Base-by-base conservation (phyloP, 2,113 vertebrate species). In the Corythoichthys haematopterus region DNA sequence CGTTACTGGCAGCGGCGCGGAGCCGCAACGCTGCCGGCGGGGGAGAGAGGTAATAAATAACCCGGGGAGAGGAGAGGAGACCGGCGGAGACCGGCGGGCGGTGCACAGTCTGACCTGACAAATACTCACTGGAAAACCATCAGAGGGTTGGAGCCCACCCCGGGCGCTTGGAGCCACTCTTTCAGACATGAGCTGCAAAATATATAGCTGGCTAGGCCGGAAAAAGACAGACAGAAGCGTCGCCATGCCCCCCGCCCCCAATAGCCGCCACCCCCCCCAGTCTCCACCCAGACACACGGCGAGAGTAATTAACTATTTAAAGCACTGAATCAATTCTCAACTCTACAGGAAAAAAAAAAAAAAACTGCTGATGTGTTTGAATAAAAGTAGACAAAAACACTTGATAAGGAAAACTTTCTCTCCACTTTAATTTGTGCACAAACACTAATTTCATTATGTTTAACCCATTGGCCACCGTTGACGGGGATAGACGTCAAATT, bases 1-100 rank as follows among this genome's bases (percentile, higher is more conserved):
- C 88, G 90, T 88, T 89, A 91, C 91, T 95, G 94, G 94, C 94
- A 93, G 91, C 90, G 83, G 93, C 92, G 91, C 92, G 92, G 91
- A 94, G 93, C 93, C 93, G 94, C 93, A 92, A 92, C 92, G 91
- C 93, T 94, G 93, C 93, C 93, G 93, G 93, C 93, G 92, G 92
- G 89, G 93, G 92, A 93, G 93, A 92, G 93, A 92, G 92, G 94
- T 92, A 93, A 95, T 96, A 95, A 96, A 96, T 96, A 95, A 95
- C 94, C 94, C 93, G 92, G 91, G 91, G 92, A 94, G 92, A 91
- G 91, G 91, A 93, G 90, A 86, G 90, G 92, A 93, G 93, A 93
- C 92, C 93, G 92, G 90, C 85, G 90, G 92, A 93, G 93, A 93
- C 93, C 93, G 92, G 91, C 92, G 92, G 93, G 93, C 92, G 92